Evolutionary conservation across 2,113 vertebrate genomes (phyloP), one percentile per base, ranked within the genome.

Genomic region (Sebastes fasciatus): DNA sequence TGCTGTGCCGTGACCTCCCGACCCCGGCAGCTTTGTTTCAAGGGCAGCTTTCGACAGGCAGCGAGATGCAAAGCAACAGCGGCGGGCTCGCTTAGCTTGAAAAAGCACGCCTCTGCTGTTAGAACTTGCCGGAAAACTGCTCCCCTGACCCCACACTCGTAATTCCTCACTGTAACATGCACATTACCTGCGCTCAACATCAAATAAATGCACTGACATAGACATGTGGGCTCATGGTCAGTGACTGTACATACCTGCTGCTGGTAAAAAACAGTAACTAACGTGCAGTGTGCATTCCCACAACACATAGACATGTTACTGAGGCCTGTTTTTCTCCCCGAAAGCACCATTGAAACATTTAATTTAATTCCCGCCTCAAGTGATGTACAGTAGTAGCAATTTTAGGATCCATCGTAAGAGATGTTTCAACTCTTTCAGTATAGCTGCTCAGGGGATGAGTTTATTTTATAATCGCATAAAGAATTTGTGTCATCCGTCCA

Each of bases 11-110:
- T 85, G 90, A 94, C 93, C 89, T 62, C 77, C 66, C 84, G 85
- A 93, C 87, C 86, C 72, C 23, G 46, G 17, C 86, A 79, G 86
- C 92, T 92, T 90, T 89, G 72, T 92, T 92, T 92, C 84, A 88
- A 87, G 88, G 80, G 88, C 88, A 81, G 88, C 83, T 68, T 93
- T 92, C 54, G 64, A 90, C 89, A 91, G 77, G 85, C 85, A 82
- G 67, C 84, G 66, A 75, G 89, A 90, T 88, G 87, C 85, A 82
- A 86, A 86, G 85, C 69, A 73, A 57, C 66, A 58, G 71, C 55
- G 58, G 79, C 21, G 58, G 79, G 65, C 75, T 62, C 6, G 62
- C 77, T 87, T 65, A 71, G 89, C 81, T 92, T 70, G 52, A 84
- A 85, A 83, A 91, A 91, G 82, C 87, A 87, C 52, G 82, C 85